Conservation (phyloP, 2,888 invertebrate species). For the Heliconius erato region DNA sequence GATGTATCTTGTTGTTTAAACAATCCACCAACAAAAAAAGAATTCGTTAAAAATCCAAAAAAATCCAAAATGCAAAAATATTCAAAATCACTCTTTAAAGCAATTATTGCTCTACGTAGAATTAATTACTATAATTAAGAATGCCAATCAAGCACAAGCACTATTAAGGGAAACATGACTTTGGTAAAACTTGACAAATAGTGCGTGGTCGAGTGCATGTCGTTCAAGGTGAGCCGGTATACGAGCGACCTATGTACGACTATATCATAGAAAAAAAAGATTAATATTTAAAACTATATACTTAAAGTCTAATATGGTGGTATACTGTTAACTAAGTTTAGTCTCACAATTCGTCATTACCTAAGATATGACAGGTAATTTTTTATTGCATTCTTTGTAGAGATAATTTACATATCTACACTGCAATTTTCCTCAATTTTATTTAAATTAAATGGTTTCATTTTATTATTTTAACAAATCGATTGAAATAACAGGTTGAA, state of each 20-base stretch:
- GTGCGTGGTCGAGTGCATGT: slow-evolving; percentile 57
- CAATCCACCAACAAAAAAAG: background rate
- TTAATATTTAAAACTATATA: slow-evolving; percentile 19
- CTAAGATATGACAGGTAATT: slow-evolving; percentile 38
- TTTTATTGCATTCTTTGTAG: slow-evolving; percentile 17
- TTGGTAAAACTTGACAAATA: slow-evolving; percentile 46
- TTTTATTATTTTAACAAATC: background rate
- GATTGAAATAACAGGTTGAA: background rate
- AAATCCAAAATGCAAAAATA: background rate
- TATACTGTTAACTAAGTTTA: slow-evolving; percentile 17
- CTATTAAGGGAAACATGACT: slow-evolving; percentile 20
- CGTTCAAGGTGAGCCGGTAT: slow-evolving; percentile 63
- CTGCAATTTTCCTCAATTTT: background rate
- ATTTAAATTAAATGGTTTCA: background rate
- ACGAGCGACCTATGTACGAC: slow-evolving; percentile 49
- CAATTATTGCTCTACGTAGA: background rate
- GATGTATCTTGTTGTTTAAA: background rate
- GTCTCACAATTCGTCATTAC: slow-evolving; percentile 24
- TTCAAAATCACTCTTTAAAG: background rate
- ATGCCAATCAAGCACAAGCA: background rate
- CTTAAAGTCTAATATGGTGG: slow-evolving; percentile 20
- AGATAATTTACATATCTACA: background rate
- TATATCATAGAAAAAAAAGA: background rate
- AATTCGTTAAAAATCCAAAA: background rate
- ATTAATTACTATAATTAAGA: background rate